These are phyloP conservation scores for Eudorcas thomsonii DNA, from an alignment of 2,113 vertebrate genomes.

Conservation along the genomic window DNA sequence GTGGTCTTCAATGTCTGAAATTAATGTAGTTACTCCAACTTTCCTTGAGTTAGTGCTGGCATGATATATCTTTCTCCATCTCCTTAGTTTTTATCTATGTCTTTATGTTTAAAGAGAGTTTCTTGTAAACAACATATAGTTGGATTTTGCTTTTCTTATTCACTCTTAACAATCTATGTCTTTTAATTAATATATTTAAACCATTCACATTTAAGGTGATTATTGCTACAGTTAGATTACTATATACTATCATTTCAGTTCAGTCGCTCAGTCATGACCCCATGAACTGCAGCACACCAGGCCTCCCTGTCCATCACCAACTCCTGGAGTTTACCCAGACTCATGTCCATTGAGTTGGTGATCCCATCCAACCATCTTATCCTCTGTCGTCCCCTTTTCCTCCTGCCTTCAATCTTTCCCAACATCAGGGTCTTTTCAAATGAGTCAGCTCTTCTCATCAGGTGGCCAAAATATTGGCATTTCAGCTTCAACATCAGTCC, in stretches of 20 bases:
- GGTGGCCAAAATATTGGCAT: background rate
- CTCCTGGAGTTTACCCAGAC: background rate
- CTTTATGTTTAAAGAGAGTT: constrained; percentile 14
- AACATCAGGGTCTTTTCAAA: background rate
- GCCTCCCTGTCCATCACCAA: background rate
- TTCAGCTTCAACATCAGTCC: background rate
- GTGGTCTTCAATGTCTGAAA: background rate
- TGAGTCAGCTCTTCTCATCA: background rate
- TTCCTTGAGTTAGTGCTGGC: background rate
- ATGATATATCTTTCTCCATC: background rate
- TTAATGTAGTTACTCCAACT: background rate
- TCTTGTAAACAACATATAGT: background rate
- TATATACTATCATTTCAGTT: background rate
- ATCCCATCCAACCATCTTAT: background rate
- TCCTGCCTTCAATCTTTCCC: background rate
- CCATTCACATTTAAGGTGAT: background rate
- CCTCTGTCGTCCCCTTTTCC: background rate
- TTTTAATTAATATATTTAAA: background rate
- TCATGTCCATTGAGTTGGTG: background rate
- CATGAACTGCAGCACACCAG: background rate
- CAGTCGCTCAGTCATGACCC: background rate
- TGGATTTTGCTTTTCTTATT: background rate
- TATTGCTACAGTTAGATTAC: background rate
- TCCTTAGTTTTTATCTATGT: background rate
- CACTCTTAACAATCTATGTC: background rate